Percentiles rank a stretch among this genome's conserved stretches.
These are phyloP conservation scores for Eueides isabella DNA, from an alignment of 1,140 invertebrate species.

Conservation along the genomic window DNA sequence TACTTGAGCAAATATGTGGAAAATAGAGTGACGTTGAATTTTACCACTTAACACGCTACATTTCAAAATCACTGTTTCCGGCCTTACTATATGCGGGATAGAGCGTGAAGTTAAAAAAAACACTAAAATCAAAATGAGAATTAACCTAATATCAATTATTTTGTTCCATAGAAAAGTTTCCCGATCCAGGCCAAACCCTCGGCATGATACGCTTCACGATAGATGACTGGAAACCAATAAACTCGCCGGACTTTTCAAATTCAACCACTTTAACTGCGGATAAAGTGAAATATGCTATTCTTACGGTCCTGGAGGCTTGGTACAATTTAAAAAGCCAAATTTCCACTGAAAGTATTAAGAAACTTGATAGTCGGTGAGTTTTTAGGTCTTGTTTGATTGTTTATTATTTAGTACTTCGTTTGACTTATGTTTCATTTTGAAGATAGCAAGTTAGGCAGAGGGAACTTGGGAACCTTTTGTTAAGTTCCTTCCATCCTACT, in stretches of 20 bases:
- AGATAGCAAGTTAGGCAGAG: too few relatives aligned
- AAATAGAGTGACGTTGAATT: too few relatives aligned
- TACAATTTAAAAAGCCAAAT: slow-evolving; percentile 16
- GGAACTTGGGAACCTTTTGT: too few relatives aligned
- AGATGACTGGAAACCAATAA: slow-evolving; percentile 28
- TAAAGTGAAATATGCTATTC: slow-evolving; percentile 35
- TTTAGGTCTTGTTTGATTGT: neutral
- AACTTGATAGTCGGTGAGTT: slow-evolving; percentile 14
- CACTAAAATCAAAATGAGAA: neutral
- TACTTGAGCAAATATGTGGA: too few relatives aligned
- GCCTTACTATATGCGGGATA: too few relatives aligned
- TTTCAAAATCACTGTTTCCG: too few relatives aligned
- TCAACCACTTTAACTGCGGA: slow-evolving; percentile 13
- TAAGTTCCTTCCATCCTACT: too few relatives aligned
- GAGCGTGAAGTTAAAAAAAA: too few relatives aligned
- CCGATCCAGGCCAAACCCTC: slow-evolving; percentile 36
- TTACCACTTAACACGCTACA: too few relatives aligned
- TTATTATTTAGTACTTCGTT: neutral
- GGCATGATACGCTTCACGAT: slow-evolving; percentile 35
- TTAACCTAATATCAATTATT: neutral
- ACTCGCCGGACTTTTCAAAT: slow-evolving; percentile 1
- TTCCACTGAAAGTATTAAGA: neutral
- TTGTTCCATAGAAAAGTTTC: slow-evolving; percentile 40
- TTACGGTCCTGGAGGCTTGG: slow-evolving; percentile 29
- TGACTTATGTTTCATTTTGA: neutral